Evolutionary conservation across 2,113 vertebrate genomes (phyloP).

Genomic region (Silurus glanis): DNA sequence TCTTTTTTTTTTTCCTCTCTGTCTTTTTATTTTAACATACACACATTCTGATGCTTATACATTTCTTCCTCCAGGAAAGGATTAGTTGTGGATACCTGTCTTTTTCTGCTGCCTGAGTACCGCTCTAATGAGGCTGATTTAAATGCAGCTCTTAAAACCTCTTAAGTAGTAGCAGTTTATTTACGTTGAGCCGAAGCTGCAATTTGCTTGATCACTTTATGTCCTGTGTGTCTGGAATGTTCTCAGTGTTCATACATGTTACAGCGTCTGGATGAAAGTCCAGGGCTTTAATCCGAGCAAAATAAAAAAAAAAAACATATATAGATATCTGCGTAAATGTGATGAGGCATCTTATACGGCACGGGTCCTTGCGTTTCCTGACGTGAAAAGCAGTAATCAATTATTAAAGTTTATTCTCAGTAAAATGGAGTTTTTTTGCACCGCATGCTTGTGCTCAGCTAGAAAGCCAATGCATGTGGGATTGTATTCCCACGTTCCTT

Average conservation of each 20-base stretch:
- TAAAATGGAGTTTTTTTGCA: neutral
- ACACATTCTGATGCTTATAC: constrained; percentile 49
- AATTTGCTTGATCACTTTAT: neutral
- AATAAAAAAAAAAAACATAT: neutral
- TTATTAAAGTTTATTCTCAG: neutral
- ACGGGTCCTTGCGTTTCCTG: neutral
- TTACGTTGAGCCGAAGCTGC: constrained; percentile 15
- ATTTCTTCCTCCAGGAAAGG: constrained; percentile 52
- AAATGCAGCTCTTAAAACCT: constrained; percentile 47
- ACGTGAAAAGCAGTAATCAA: neutral
- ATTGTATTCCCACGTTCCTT: neutral
- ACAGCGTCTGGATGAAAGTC: neutral
- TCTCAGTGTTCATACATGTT: neutral
- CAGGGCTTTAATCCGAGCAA: neutral
- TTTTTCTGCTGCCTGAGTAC: constrained; percentile 42
- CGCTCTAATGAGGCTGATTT: constrained; percentile 59
- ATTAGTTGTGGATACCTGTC: constrained; percentile 61
- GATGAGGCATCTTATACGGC: neutral
- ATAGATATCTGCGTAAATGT: neutral
- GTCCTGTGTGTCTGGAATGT: neutral
- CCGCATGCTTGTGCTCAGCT: neutral
- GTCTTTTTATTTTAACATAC: constrained; percentile 18
- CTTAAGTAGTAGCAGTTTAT: constrained; percentile 43
- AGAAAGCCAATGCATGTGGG: neutral
- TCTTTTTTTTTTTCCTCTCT: constrained; percentile 49